Conservation (phyloP, 2,797 vertebrate species). For the Steatocranus sp. region DNA sequence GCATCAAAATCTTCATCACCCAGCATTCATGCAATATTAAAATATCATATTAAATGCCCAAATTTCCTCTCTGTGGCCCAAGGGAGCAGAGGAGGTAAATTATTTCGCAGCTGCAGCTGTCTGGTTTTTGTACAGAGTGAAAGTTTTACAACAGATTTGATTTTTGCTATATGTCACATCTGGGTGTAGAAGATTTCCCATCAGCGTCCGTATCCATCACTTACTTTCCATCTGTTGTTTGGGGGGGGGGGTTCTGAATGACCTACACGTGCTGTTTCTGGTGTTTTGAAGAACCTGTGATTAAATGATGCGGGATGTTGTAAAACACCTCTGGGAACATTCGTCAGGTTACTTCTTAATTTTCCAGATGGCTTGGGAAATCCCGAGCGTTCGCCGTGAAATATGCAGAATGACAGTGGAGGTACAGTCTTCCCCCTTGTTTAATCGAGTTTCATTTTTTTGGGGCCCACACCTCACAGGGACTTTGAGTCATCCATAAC, state of each 20-base stretch:
- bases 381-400: conserved; percentile 12
- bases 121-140: not conserved
- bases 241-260: not conserved
- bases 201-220: not conserved
- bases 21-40: conserved; percentile 14
- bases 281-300: conserved; percentile 12
- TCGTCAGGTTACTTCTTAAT: not conserved
- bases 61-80: not conserved
- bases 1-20: not conserved
- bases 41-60: not conserved
- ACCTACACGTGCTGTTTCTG: not conserved
- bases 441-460: conserved; percentile 50
- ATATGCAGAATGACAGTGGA: conserved; percentile 31
- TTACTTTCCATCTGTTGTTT: not conserved
- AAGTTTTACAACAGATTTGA: not conserved
- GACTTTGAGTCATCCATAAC: conserved; percentile 50
- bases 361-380: conserved; percentile 58
- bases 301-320: conserved; percentile 5
- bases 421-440: conserved; percentile 10
- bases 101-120: not conserved
- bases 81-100: not conserved
- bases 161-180: not conserved
- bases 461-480: conserved; percentile 32
- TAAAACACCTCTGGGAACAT: not conserved
- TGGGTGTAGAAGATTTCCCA: not conserved